phyloP scores from a whole-genome alignment of 2,113 vertebrate genomes.

The Callithrix jacchus region DNA sequence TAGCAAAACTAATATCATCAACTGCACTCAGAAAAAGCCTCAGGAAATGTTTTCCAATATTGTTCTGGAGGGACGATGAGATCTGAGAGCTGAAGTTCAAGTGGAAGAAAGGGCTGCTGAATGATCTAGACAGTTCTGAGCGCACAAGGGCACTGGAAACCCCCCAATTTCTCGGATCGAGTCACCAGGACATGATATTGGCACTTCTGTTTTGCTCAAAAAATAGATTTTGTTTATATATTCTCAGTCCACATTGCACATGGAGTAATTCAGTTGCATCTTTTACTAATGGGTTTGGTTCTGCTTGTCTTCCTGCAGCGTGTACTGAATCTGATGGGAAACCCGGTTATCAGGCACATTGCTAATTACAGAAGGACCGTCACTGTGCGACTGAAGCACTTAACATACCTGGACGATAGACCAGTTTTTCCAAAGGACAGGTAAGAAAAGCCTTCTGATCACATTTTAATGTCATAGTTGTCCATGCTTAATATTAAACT shows the following conservation, averaged over 20 bases:
- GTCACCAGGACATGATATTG: rapidly evolving
- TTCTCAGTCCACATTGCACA: not conserved
- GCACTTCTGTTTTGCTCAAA: not conserved
- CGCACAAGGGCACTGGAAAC: not conserved
- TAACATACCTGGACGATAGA: slow-evolving; percentile 93
- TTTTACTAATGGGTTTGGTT: not conserved
- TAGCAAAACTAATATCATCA: not conserved
- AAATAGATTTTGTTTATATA: not conserved
- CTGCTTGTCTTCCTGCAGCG: slow-evolving; percentile 78
- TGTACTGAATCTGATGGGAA: slow-evolving; percentile 93
- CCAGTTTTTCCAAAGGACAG: slow-evolving; percentile 96
- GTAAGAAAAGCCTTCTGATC: slow-evolving; percentile 76
- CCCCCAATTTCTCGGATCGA: not conserved
- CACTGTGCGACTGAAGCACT: slow-evolving; percentile 87
- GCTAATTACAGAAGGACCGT: slow-evolving; percentile 92
- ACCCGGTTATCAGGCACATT: slow-evolving; percentile 89
- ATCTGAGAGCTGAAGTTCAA: too few species aligned
- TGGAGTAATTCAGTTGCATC: not conserved
- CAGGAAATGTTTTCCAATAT: not conserved
- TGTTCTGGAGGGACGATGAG: not conserved
- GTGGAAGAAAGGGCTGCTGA: not conserved
- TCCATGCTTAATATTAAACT: not conserved
- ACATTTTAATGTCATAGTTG: not conserved
- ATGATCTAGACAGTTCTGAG: rapidly evolving
- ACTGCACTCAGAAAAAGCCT: not conserved